Conservation (phyloP, 2,113 vertebrate species). For the Corvus hawaiiensis region DNA sequence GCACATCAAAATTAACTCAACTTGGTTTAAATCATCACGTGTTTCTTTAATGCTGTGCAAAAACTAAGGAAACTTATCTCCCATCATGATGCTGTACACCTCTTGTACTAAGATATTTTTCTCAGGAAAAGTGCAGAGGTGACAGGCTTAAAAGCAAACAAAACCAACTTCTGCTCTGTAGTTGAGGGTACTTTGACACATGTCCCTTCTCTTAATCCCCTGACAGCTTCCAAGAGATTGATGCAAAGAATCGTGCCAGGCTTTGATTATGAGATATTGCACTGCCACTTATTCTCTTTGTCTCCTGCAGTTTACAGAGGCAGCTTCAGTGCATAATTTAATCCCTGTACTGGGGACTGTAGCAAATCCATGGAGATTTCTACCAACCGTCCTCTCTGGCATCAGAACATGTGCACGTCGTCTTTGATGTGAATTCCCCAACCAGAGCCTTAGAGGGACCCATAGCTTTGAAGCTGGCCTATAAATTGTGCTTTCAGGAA, state of each 20-base stretch:
- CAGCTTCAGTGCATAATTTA: conserved; percentile 70
- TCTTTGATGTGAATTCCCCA: conserved; percentile 79
- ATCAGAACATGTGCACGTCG: conserved; percentile 52
- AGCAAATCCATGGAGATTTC: conserved; percentile 61
- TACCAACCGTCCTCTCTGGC: conserved; percentile 58
- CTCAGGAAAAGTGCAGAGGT: neutral
- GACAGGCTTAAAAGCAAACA: neutral
- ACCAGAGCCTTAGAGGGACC: conserved; percentile 70
- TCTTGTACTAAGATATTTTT: neutral
- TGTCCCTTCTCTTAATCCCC: conserved; percentile 33
- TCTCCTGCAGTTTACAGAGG: conserved; percentile 64
- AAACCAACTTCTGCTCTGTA: neutral
- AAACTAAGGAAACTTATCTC: neutral
- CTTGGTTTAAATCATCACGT: neutral
- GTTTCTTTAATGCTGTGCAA: neutral
- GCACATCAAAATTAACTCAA: neutral
- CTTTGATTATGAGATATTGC: conserved; percentile 60
- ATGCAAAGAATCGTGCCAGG: conserved; percentile 35
- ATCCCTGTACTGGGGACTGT: conserved; percentile 61
- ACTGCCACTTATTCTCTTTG: conserved; percentile 57
- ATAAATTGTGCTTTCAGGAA: conserved; percentile 77
- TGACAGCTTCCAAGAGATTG: conserved; percentile 14
- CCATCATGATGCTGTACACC: neutral
- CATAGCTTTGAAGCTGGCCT: conserved; percentile 77
- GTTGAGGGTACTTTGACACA: neutral